Evolutionary conservation across 2,888 invertebrate genomes (phyloP).

Genomic region (Leptinotarsa juncta): DNA sequence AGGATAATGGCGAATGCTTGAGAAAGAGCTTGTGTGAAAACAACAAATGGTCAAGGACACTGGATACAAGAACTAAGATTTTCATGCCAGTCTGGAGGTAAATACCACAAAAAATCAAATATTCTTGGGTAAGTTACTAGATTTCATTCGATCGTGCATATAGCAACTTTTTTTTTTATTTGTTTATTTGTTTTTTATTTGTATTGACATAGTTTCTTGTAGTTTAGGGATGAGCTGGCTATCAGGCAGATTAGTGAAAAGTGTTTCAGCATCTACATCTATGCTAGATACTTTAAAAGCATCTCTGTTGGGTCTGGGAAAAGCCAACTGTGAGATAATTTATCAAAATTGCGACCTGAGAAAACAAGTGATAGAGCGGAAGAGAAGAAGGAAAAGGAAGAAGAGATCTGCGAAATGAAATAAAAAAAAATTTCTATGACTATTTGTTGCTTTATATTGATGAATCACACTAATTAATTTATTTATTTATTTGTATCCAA

Average conservation of each 20-base stretch:
- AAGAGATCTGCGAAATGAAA: conserved; percentile 21
- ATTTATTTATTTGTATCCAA: too few species aligned
- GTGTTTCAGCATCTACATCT: conserved; percentile 64
- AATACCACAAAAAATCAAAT: neutral
- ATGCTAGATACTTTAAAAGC: conserved; percentile 75
- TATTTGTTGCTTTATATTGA: too few species aligned
- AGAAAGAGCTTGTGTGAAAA: conserved; percentile 75
- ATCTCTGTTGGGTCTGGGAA: conserved; percentile 76
- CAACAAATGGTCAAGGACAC: conserved; percentile 72
- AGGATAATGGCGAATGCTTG: conserved; percentile 71
- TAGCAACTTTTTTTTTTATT: too few species aligned
- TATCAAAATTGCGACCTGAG: conserved; percentile 71
- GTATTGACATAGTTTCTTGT: conserved; percentile 48
- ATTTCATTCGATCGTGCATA: too few species aligned
- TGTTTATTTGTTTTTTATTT: too few species aligned
- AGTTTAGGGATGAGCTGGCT: conserved; percentile 84
- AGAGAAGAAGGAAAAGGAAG: conserved; percentile 55
- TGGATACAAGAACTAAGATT: conserved; percentile 71
- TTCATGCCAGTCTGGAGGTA: conserved; percentile 85
- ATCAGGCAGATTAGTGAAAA: conserved; percentile 68
- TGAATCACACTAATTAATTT: too few species aligned
- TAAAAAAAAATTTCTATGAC: neutral
- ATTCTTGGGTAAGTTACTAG: too few species aligned
- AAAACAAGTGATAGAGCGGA: conserved; percentile 61
- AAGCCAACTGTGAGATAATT: conserved; percentile 72